Evolutionary conservation across 2,797 vertebrate species (phyloP).

Genomic region (Sitta carolinensis): DNA sequence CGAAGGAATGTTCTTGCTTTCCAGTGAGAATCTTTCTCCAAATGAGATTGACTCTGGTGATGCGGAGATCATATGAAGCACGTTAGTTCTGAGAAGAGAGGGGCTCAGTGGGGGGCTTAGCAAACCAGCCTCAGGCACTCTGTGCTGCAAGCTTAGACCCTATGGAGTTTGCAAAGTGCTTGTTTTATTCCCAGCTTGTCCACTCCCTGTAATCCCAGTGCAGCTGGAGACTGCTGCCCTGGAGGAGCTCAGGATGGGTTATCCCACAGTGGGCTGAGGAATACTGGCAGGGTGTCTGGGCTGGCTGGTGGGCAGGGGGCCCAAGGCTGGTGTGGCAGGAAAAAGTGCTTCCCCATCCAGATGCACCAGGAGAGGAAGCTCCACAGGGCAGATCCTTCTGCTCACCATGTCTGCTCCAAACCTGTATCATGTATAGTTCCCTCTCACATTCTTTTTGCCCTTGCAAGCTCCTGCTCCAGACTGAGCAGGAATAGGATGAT

Average conservation of each 20-base stretch:
- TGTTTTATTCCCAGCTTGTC: not conserved
- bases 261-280: not conserved
- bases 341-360: not conserved
- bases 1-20: slow-evolving; percentile 54
- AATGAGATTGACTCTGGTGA: slow-evolving; percentile 26
- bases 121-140: not conserved
- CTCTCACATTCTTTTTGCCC: not conserved
- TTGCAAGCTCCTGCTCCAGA: not conserved
- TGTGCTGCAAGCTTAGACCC: not conserved
- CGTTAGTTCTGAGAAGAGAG: not conserved
- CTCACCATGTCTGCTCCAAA: not conserved
- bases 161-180: not conserved
- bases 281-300: not conserved
- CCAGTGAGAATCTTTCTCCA: slow-evolving; percentile 45
- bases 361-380: not conserved
- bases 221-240: not conserved
- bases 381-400: not conserved
- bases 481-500: not conserved
- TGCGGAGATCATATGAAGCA: slow-evolving; percentile 7
- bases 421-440: not conserved
- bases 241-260: not conserved
- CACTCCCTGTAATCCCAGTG: not conserved
- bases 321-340: not conserved
- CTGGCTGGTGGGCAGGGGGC: not conserved
- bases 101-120: not conserved